Base-by-base conservation (phyloP, 1,140 invertebrate genomes). In the Chironomus striatipennis region DNA sequence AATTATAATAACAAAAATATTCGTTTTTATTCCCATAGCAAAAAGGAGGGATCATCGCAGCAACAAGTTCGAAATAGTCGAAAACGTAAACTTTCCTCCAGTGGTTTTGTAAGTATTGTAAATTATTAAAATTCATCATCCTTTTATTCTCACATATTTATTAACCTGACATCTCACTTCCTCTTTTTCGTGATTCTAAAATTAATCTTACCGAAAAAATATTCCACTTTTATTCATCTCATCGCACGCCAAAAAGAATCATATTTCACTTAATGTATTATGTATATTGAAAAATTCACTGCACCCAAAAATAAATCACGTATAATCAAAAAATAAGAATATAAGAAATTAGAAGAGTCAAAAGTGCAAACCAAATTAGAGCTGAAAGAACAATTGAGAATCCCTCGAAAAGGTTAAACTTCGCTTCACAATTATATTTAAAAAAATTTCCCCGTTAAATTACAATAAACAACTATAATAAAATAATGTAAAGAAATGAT, bases 291-390 rank as follows among this genome's bases (percentile, higher is more conserved):
- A 57, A 57, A 57, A n/a, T 15, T 15, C 47, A 15, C 12, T n/a
- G n/a, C 47, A 57, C 47, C 47, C 12, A 57, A n/a, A 34, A 34
- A 34, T 34, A 34, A 34, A 34, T 34, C 24, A 34, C 24, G 24
- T 34, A 34, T 34, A 34, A 34, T 34, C 24, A 34, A 34, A 34
- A 34, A 34, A 34, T 34, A 34, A 34, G 24, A 34, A 34, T 57
- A 57, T 15, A 15, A 57, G 43, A 57, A 34, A 34, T 34, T 34
- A 34, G 47, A 70, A 12, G 20, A 70, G 65, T 70, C 65, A 70
- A 70, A 70, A 70, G 65, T 70, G 65, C 65, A 70, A 70, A 70
- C 65, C 65, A 21, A 73, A 21, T 73, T 73, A 42, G 42, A 73
- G 24, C 4, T 73, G 24, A 73, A 7, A 12, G 20, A n/a, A n/a